phyloP scores from a whole-genome alignment of 2,888 invertebrate species.

The Hypolimnas misippus region DNA sequence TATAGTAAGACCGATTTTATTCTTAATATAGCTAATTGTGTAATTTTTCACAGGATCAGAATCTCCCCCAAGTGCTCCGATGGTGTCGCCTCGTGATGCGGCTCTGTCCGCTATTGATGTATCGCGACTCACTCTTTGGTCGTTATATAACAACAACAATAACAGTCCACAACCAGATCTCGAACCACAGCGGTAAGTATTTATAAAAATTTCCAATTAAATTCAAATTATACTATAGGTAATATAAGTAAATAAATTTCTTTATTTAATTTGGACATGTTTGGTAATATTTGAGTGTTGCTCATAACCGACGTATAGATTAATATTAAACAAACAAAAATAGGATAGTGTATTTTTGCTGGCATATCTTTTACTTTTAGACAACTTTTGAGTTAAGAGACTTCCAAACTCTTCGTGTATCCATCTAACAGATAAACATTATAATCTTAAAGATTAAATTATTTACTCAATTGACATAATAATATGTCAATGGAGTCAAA shows the following conservation, averaged over 20 bases:
- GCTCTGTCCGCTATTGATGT: slow-evolving; percentile 89
- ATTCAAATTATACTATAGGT: not conserved
- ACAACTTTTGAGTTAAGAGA: too few species aligned
- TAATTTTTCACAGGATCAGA: slow-evolving; percentile 61
- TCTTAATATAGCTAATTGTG: not conserved
- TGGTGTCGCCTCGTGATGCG: slow-evolving; percentile 80
- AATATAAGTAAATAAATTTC: not conserved
- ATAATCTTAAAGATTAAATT: too few species aligned
- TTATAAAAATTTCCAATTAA: slow-evolving; percentile 14
- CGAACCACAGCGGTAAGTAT: slow-evolving; percentile 75
- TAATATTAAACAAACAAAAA: too few species aligned
- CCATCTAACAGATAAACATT: too few species aligned
- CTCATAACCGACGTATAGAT: too few species aligned
- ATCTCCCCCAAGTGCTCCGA: slow-evolving; percentile 76
- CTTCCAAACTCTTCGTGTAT: too few species aligned
- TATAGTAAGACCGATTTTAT: not conserved
- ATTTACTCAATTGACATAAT: too few species aligned
- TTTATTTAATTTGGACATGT: not conserved
- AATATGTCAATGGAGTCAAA: too few species aligned
- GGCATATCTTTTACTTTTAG: too few species aligned
- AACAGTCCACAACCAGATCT: slow-evolving; percentile 81
- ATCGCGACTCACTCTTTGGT: slow-evolving; percentile 92
- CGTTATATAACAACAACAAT: slow-evolving; percentile 91
- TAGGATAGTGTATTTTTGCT: too few species aligned
- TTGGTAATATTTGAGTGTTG: too few species aligned